phyloP scores from a whole-genome alignment of 2,888 invertebrate species.

The Morpho deidamia region DNA sequence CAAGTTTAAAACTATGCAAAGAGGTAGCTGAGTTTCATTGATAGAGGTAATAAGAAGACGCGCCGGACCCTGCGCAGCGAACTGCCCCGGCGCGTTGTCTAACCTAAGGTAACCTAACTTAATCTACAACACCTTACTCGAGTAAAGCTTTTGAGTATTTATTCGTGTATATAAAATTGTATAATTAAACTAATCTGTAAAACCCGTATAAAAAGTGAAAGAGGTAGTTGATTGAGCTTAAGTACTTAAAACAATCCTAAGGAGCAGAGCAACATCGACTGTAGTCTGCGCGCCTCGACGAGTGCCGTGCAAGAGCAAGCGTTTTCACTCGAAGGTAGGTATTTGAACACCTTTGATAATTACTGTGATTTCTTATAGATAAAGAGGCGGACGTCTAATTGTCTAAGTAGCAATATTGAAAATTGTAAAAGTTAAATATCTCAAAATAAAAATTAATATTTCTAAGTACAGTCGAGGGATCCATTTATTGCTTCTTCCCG shows the following conservation, averaged over 20 bases:
- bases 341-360: slow-evolving; percentile 40
- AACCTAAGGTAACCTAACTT: slow-evolving; percentile 49
- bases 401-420: slow-evolving; percentile 71
- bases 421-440: slow-evolving; percentile 68
- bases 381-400: slow-evolving; percentile 72
- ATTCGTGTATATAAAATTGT: slow-evolving; percentile 75
- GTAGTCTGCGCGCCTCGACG: slow-evolving; percentile 35
- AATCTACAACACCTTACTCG: slow-evolving; percentile 69
- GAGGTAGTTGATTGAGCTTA: slow-evolving; percentile 77
- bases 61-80: slow-evolving; percentile 71
- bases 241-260: slow-evolving; percentile 72
- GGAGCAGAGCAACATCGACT: slow-evolving; percentile 54
- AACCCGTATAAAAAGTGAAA: slow-evolving; percentile 78
- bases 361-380: slow-evolving; percentile 60
- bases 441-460: slow-evolving; percentile 76
- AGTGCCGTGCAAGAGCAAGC: slow-evolving; percentile 32
- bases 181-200: slow-evolving; percentile 78
- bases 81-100: slow-evolving; percentile 62
- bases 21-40: slow-evolving; percentile 74
- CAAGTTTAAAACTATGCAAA: slow-evolving; percentile 70
- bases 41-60: slow-evolving; percentile 55
- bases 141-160: slow-evolving; percentile 78
- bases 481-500: slow-evolving; percentile 63
- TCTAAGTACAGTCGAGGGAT: slow-evolving; percentile 76
- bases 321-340: slow-evolving; percentile 39